Conservation (phyloP, 2,888 invertebrate genomes). For the Calameuta idolon region DNA sequence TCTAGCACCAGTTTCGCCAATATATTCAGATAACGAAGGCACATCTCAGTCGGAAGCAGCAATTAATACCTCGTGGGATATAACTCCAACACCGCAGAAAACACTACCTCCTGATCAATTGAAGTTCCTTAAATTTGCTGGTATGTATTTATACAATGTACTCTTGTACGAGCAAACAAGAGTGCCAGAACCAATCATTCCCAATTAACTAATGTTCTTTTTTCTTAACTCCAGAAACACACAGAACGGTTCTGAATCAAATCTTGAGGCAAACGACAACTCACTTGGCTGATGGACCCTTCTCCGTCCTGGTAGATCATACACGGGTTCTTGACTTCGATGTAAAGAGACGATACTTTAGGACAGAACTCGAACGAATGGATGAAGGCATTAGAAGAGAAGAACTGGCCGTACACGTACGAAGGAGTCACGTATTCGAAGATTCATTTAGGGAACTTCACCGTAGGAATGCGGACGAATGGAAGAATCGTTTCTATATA, state of each 20-base stretch:
- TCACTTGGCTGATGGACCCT: conserved; percentile 87
- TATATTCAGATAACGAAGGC: conserved; percentile 57
- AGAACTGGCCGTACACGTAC: conserved; percentile 88
- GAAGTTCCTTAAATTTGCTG: conserved; percentile 85
- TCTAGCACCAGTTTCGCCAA: conserved; percentile 61
- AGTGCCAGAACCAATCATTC: neutral
- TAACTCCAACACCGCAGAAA: conserved; percentile 50
- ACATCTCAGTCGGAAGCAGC: conserved; percentile 48
- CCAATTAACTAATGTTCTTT: conserved; percentile 16
- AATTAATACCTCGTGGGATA: conserved; percentile 51
- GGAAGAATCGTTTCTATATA: conserved; percentile 93
- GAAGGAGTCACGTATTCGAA: conserved; percentile 86
- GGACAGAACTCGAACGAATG: conserved; percentile 85
- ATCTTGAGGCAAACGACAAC: conserved; percentile 84
- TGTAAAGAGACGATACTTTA: conserved; percentile 87
- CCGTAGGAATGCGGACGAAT: conserved; percentile 84
- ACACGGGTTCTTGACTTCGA: conserved; percentile 90
- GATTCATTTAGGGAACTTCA: conserved; percentile 90
- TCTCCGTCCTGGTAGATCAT: conserved; percentile 88
- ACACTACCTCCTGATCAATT: conserved; percentile 75
- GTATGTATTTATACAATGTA: conserved; percentile 54
- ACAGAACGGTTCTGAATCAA: conserved; percentile 89
- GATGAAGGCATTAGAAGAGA: conserved; percentile 85
- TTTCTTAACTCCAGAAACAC: conserved; percentile 73
- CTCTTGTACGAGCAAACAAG: neutral